These are phyloP conservation scores for Jacana jacana DNA, from an alignment of 2,113 vertebrate genomes.

Conservation along the genomic window DNA sequence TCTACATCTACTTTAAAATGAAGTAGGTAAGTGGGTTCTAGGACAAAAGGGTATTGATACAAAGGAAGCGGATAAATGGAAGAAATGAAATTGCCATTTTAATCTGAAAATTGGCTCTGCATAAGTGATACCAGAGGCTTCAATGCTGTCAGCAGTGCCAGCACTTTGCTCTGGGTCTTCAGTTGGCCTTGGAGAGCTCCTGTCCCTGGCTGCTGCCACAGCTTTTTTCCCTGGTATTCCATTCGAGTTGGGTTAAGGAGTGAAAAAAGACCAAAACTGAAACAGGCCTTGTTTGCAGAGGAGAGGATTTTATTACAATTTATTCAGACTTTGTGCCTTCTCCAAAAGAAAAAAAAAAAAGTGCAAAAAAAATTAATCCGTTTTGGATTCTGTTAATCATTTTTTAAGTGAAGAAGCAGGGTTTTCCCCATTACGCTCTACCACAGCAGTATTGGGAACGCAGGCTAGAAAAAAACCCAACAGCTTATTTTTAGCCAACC, in stretches of 20 bases:
- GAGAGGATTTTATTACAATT: background rate
- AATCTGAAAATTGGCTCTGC: background rate
- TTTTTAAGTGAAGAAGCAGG: background rate
- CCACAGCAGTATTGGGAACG: background rate
- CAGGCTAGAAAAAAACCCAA: background rate
- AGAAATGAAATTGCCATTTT: slow-evolving; percentile 28
- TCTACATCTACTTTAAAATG: background rate
- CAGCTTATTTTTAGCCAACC: background rate
- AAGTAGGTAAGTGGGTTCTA: slow-evolving; percentile 19
- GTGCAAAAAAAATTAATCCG: background rate
- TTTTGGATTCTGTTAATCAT: background rate
- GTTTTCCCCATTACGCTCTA: background rate
- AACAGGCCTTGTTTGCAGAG: background rate
- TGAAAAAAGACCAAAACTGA: background rate
- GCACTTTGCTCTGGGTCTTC: background rate
- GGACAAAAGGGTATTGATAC: slow-evolving; percentile 20
- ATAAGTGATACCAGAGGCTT: background rate
- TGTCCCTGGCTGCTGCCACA: background rate
- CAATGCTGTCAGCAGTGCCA: background rate
- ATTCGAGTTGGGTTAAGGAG: background rate
- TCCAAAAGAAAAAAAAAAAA: background rate
- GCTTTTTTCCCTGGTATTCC: background rate
- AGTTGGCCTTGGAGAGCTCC: background rate
- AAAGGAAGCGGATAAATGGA: background rate
- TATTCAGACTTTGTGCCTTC: background rate